Conservation (phyloP, 2,113 vertebrate genomes). For the Taurulus bubalis region DNA sequence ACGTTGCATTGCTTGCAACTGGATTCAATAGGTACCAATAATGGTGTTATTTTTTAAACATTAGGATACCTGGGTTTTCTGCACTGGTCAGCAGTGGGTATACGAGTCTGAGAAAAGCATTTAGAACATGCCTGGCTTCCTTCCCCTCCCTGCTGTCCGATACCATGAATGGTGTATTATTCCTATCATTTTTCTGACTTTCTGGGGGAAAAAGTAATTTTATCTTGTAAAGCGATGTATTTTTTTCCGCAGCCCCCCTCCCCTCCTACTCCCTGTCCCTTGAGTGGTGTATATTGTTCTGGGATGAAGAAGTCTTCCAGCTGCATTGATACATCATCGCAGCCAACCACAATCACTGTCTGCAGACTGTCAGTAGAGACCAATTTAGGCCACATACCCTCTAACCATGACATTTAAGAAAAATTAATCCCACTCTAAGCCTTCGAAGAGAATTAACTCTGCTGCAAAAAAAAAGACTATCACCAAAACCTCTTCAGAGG, state of each 20-base stretch:
- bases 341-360: slow-evolving; percentile 71
- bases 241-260: slow-evolving; percentile 55
- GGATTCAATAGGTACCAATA: slow-evolving; percentile 89
- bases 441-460: slow-evolving; percentile 61
- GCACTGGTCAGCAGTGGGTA: slow-evolving; percentile 90
- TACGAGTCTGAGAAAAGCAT: slow-evolving; percentile 59
- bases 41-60: slow-evolving; percentile 93
- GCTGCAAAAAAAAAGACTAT: slow-evolving; percentile 27
- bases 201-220: slow-evolving; percentile 82
- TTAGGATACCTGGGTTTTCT: slow-evolving; percentile 88
- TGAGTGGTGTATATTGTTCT: slow-evolving; percentile 68
- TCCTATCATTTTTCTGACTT: slow-evolving; percentile 80
- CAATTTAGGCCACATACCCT: slow-evolving; percentile 70
- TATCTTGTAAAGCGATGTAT: slow-evolving; percentile 78
- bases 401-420: slow-evolving; percentile 73
- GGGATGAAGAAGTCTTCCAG: slow-evolving; percentile 67
- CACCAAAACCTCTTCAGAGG: slow-evolving; percentile 22
- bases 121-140: slow-evolving; percentile 63
- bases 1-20: slow-evolving; percentile 91
- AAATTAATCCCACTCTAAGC: slow-evolving; percentile 62
- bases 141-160: slow-evolving; percentile 62
- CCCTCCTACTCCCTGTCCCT: slow-evolving; percentile 28
- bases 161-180: slow-evolving; percentile 79
- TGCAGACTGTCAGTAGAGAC: slow-evolving; percentile 68
- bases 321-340: slow-evolving; percentile 78